Evolutionary conservation across 2,888 invertebrate genomes (phyloP).

Genomic region (Sphaerophoria rueppellii): DNA sequence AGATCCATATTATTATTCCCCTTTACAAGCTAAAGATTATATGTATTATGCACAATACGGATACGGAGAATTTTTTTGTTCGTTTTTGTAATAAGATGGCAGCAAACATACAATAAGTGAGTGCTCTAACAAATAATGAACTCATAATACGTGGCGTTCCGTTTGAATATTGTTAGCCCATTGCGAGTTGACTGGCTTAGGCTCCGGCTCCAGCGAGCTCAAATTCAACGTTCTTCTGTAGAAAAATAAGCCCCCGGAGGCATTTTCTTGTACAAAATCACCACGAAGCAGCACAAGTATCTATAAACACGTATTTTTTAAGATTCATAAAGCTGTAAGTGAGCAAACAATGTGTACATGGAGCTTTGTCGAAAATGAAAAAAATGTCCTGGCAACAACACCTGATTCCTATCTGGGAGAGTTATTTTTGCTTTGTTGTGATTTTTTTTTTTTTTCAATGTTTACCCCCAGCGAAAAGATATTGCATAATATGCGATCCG

Average conservation of each 20-base stretch:
- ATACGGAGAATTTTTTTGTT: constrained; percentile 23
- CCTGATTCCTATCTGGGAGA: constrained; percentile 37
- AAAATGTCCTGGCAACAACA: constrained; percentile 52
- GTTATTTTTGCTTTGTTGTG: too few relatives aligned
- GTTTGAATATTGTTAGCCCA: constrained; percentile 60
- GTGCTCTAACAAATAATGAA: constrained; percentile 65
- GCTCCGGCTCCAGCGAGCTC: not conserved
- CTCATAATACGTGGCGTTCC: constrained; percentile 65
- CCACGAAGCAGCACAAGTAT: constrained; percentile 53
- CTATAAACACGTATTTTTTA: constrained; percentile 67
- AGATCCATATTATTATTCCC: constrained; percentile 5
- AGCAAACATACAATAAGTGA: constrained; percentile 44
- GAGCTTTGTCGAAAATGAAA: constrained; percentile 14
- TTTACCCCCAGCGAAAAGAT: not conserved
- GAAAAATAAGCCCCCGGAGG: not conserved
- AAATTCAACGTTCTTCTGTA: not conserved
- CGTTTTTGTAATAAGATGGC: constrained; percentile 30
- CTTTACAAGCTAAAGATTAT: not conserved
- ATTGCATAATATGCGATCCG: constrained; percentile 43
- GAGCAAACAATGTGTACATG: constrained; percentile 42
- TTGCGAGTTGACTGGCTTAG: not conserved
- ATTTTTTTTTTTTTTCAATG: not conserved
- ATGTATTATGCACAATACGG: constrained; percentile 12
- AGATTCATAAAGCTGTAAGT: constrained; percentile 64
- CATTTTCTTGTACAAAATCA: constrained; percentile 35